Evolutionary conservation across 2,888 invertebrate genomes (phyloP).

Genomic region (Pandemis cinnamomeana): DNA sequence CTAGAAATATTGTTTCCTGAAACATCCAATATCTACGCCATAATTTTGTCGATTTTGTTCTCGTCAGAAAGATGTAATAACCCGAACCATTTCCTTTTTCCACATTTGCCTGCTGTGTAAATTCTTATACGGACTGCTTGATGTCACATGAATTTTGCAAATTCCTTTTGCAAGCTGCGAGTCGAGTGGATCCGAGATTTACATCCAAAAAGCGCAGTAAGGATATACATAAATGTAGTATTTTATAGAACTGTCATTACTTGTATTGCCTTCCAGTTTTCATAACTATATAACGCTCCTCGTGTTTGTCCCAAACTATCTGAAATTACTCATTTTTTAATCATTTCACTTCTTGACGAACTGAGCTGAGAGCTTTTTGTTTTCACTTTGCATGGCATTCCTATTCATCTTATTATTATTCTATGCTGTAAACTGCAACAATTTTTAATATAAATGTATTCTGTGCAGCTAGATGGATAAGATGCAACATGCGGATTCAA

Average conservation of each 20-base stretch:
- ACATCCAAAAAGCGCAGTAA: slow-evolving; percentile 56
- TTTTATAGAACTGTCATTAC: not conserved
- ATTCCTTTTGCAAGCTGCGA: slow-evolving; percentile 62
- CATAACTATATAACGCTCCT: too few relatives aligned
- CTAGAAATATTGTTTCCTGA: not conserved
- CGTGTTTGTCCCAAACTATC: too few relatives aligned
- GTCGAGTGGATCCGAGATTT: slow-evolving; percentile 66
- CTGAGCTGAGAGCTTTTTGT: too few relatives aligned
- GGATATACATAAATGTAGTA: slow-evolving; percentile 44
- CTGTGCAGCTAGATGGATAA: not conserved
- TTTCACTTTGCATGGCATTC: too few relatives aligned
- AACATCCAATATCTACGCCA: slow-evolving; percentile 6
- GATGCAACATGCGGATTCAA: slow-evolving; percentile 12
- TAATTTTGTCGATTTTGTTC: slow-evolving; percentile 2
- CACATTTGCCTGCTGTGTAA: slow-evolving; percentile 64
- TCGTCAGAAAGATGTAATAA: slow-evolving; percentile 49
- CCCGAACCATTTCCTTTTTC: slow-evolving; percentile 55
- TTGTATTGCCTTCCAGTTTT: too few relatives aligned
- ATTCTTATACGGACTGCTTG: slow-evolving; percentile 70
- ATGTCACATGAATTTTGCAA: slow-evolving; percentile 78
- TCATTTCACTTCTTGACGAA: too few relatives aligned
- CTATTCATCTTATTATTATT: too few relatives aligned
- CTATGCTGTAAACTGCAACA: slow-evolving; percentile 14
- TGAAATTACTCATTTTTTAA: too few relatives aligned
- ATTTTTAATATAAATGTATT: slow-evolving; percentile 13